Conservation (phyloP, 2,888 invertebrate species). For the Acronicta alni region DNA sequence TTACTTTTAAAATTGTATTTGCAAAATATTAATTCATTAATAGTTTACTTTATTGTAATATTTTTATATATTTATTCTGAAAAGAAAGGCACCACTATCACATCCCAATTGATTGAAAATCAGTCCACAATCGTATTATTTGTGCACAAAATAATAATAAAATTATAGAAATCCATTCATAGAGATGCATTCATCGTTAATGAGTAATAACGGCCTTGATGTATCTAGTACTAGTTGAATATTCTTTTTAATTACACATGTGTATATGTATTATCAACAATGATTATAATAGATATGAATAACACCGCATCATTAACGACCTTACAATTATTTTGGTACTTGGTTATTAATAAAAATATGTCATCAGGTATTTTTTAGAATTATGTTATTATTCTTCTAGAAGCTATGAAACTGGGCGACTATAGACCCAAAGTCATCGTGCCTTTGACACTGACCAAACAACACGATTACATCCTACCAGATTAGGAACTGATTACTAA, state of each 20-base stretch:
- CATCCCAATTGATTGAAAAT: no score
- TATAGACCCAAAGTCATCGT: not conserved
- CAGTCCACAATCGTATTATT: not conserved
- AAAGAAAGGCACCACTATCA: no score
- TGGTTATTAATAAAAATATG: constrained; percentile 29
- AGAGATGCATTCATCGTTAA: constrained; percentile 12
- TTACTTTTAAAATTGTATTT: no score
- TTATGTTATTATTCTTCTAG: constrained; percentile 3
- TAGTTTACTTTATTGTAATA: no score
- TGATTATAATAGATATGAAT: constrained; percentile 31
- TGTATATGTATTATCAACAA: constrained; percentile 15
- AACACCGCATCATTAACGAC: constrained; percentile 12
- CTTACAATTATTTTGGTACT: constrained; percentile 16
- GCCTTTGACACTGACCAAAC: not conserved
- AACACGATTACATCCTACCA: not conserved
- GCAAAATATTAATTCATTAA: no score
- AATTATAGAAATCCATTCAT: constrained; percentile 1
- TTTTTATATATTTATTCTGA: no score
- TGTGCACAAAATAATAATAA: constrained; percentile 12
- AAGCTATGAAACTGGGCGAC: not conserved
- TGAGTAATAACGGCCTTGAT: constrained; percentile 25
- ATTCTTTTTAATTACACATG: constrained; percentile 15
- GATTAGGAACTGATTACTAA: no score
- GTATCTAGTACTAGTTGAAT: not conserved
- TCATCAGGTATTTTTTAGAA: constrained; percentile 10